phyloP scores from a whole-genome alignment of 2,113 vertebrate species.

The Apistogramma diplotaenia region DNA sequence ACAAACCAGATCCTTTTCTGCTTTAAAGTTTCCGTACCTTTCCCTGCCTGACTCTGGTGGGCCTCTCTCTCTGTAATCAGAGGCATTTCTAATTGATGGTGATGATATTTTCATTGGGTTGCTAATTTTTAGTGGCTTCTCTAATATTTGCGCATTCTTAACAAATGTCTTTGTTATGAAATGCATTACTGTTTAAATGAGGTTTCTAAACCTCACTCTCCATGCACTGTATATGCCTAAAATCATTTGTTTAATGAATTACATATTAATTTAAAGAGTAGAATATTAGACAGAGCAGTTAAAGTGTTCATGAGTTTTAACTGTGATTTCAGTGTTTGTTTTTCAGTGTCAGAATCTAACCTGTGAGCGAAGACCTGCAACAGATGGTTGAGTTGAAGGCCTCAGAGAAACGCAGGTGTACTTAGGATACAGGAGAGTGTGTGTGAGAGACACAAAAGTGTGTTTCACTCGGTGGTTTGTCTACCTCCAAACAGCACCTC shows the following conservation, averaged over 20 bases:
- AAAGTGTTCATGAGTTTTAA: neutral
- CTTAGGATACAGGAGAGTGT: neutral
- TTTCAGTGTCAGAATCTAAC: neutral
- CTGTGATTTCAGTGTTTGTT: neutral
- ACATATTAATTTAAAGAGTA: neutral
- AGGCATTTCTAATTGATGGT: neutral
- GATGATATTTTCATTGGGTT: neutral
- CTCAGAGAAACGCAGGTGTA: conserved; percentile 36
- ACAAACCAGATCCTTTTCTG: neutral
- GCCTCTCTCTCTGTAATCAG: neutral
- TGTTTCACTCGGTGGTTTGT: conserved; percentile 59
- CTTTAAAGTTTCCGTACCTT: neutral
- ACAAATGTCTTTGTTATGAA: neutral
- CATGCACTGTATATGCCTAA: neutral
- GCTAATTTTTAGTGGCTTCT: neutral
- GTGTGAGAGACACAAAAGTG: conserved; percentile 28
- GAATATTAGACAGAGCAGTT: neutral
- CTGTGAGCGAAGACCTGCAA: conserved; percentile 30
- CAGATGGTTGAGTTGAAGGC: conserved; percentile 54
- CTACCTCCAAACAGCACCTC: conserved; percentile 67
- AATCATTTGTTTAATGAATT: neutral
- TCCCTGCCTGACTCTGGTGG: neutral
- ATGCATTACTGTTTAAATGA: neutral
- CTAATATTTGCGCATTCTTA: neutral
- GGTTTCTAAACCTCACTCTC: too few species aligned